Percentiles rank a stretch among this genome's conserved stretches.
These are phyloP conservation scores for Spea hammondii DNA, from an alignment of 2,797 vertebrate genomes.

Conservation along the genomic window DNA sequence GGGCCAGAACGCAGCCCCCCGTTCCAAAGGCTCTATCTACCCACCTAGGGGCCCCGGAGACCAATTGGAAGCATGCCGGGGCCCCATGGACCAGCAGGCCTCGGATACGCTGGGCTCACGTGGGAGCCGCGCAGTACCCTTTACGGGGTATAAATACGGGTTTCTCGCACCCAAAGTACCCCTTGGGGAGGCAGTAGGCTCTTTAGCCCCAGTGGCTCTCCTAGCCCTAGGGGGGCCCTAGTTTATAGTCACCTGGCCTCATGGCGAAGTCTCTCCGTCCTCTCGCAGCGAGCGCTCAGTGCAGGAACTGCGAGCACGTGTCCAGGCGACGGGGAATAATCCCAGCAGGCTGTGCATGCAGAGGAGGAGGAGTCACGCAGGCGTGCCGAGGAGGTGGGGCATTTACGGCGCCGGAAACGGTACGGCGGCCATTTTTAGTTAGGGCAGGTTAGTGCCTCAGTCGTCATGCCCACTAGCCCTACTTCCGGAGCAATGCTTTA, in stretches of 20 bases:
- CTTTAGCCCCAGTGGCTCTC: background rate
- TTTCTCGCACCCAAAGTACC: too few relatives aligned
- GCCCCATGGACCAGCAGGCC: too few relatives aligned
- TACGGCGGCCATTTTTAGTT: background rate
- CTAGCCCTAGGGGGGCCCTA: background rate
- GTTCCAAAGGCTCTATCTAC: too few relatives aligned
- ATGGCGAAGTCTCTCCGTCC: background rate
- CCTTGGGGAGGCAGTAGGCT: too few relatives aligned
- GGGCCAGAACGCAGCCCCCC: too few relatives aligned
- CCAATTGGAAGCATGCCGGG: too few relatives aligned
- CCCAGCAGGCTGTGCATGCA: slow-evolving; percentile 10
- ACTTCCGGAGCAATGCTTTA: too few relatives aligned
- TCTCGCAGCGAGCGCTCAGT: background rate
- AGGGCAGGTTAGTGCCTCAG: background rate
- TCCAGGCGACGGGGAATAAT: background rate
- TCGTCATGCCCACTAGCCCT: too few relatives aligned
- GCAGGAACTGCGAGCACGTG: slow-evolving; percentile 6
- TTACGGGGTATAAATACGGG: too few relatives aligned
- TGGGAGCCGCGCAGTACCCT: too few relatives aligned
- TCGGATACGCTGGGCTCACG: too few relatives aligned
- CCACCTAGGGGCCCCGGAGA: too few relatives aligned
- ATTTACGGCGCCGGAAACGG: background rate
- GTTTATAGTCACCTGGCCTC: slow-evolving; percentile 28
- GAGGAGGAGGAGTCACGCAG: background rate
- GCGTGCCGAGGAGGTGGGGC: background rate